Percentiles rank a stretch among this genome's conserved stretches.
phyloP scores from a whole-genome alignment of 2,113 vertebrate species.

The Ceuthmochares aereus region DNA sequence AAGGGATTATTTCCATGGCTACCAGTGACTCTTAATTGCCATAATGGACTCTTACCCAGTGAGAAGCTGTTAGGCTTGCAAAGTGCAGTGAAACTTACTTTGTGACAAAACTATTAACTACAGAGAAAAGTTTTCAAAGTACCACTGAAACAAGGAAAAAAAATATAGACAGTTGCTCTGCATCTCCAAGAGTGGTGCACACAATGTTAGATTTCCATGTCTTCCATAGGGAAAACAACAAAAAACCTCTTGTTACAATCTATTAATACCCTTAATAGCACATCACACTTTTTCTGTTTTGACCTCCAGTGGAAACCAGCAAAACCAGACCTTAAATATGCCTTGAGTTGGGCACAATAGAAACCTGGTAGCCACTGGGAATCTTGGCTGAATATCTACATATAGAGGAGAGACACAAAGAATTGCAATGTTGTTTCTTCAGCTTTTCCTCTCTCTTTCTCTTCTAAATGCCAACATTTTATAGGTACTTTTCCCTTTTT shows the following conservation, averaged over 20 bases:
- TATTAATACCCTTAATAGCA: not conserved
- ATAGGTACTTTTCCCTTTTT: conserved; percentile 23
- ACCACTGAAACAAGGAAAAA: not conserved
- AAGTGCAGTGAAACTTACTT: not conserved
- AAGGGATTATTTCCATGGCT: not conserved
- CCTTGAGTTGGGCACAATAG: not conserved
- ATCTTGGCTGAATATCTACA: not conserved
- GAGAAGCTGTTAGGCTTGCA: not conserved
- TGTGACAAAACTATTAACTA: not conserved
- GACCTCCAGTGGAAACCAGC: not conserved
- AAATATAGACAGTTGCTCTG: not conserved
- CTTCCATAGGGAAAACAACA: not conserved
- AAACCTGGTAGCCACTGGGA: not conserved
- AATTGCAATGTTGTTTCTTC: not conserved
- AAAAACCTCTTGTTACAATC: not conserved
- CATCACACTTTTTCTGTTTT: not conserved
- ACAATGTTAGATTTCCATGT: not conserved
- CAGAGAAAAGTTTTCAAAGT: not conserved
- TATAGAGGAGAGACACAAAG: not conserved
- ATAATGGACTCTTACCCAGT: not conserved
- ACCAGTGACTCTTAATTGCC: conserved; percentile 7
- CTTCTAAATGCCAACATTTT: conserved; percentile 14
- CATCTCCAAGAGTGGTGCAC: not conserved
- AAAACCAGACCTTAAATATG: not conserved
- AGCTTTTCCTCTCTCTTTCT: not conserved